Conservation (phyloP, 2,888 invertebrate species). For the Embidobia sp. region DNA sequence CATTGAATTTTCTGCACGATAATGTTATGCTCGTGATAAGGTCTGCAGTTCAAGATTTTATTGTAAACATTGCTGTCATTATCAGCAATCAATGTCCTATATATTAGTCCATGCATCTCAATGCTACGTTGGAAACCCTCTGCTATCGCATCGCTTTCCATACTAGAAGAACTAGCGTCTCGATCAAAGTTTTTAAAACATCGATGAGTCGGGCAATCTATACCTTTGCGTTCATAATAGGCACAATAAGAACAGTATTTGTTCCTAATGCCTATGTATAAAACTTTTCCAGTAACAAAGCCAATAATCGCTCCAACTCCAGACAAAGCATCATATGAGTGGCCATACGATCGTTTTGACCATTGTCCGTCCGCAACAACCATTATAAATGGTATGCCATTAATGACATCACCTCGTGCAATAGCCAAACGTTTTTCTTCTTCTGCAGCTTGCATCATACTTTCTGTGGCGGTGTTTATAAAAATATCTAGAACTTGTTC, state of each 20-base stretch:
- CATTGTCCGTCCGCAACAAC: no score
- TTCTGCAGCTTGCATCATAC: not conserved
- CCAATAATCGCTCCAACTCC: not conserved
- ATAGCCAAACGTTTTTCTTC: not conserved
- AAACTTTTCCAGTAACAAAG: not conserved
- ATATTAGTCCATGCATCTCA: constrained; percentile 41
- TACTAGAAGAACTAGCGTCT: constrained; percentile 1
- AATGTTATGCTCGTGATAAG: constrained; percentile 27
- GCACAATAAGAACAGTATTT: not conserved
- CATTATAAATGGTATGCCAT: not conserved
- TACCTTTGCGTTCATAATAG: not conserved
- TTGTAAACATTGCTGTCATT: constrained; percentile 42
- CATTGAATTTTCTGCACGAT: constrained; percentile 38
- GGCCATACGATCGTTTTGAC: not conserved
- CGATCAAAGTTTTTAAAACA: constrained; percentile 8
- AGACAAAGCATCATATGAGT: not conserved
- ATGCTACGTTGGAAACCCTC: not conserved
- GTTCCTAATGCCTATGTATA: not conserved
- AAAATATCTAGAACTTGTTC: not conserved
- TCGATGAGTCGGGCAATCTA: not conserved
- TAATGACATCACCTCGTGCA: not conserved
- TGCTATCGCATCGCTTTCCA: constrained; percentile 14
- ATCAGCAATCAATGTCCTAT: constrained; percentile 30
- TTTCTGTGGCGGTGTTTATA: not conserved
- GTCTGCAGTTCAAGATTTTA: constrained; percentile 8